A percentile compares a stretch with the other conserved stretches of the same genome.
These are phyloP conservation scores for Drosophila baimaii DNA, from an alignment of 1,140 invertebrate species.

Conservation along the genomic window DNA sequence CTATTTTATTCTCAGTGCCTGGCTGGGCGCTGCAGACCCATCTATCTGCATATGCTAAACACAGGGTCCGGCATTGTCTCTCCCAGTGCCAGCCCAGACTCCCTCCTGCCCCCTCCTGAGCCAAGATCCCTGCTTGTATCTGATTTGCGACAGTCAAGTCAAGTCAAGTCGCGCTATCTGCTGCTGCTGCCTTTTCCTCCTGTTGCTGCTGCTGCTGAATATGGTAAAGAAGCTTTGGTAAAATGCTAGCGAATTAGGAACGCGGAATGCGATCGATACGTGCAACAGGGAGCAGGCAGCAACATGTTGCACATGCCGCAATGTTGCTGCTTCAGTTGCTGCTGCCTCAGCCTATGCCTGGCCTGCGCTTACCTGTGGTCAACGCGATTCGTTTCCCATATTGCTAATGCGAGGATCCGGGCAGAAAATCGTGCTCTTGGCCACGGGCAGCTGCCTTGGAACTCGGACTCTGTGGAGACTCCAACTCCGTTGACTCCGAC, in stretches of 20 bases:
- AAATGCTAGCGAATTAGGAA: conserved; percentile 81
- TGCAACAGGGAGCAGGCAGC: conserved; percentile 63
- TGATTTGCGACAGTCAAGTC: conserved; percentile 80
- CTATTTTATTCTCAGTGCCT: conserved; percentile 20
- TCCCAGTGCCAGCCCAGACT: conserved; percentile 9
- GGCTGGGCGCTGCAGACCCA: conserved; percentile 24
- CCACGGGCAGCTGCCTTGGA: conserved; percentile 34
- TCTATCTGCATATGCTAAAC: conserved; percentile 78
- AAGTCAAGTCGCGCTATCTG: conserved; percentile 54
- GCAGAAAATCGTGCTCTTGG: conserved; percentile 63
- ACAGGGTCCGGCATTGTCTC: conserved; percentile 45
- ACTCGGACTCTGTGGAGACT: conserved; percentile 27
- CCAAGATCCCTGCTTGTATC: conserved; percentile 55
- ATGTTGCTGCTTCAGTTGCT: conserved; percentile 53
- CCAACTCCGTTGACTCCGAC: neutral
- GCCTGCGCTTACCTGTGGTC: conserved; percentile 59
- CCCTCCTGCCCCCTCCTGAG: neutral
- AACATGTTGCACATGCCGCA: conserved; percentile 80
- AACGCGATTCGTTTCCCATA: conserved; percentile 81
- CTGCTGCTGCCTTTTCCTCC: conserved; percentile 9
- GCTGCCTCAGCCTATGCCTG: conserved; percentile 19
- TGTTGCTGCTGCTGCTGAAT: conserved; percentile 56
- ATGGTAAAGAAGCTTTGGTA: conserved; percentile 74
- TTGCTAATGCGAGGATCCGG: conserved; percentile 67
- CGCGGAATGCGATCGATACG: conserved; percentile 82